Evolutionary conservation across 2,888 invertebrate species (phyloP).

Genomic region (Parnassius mnemosyne): DNA sequence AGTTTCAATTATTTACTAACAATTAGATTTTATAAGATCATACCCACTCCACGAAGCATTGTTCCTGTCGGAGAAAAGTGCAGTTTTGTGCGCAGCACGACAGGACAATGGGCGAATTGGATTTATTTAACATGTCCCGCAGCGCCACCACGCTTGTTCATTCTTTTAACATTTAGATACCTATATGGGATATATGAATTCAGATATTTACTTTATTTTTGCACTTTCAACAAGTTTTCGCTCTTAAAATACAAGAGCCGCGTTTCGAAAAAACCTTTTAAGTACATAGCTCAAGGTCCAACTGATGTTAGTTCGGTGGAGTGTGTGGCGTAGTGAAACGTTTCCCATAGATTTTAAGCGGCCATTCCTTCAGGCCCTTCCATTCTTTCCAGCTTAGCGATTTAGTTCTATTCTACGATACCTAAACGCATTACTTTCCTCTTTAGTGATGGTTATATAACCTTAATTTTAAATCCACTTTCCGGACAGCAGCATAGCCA

Average conservation of each 20-base stretch:
- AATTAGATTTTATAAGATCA: not conserved
- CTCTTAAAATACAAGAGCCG: constrained; percentile 5
- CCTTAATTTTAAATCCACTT: too few relatives aligned
- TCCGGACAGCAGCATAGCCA: not conserved
- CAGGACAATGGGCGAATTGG: constrained; percentile 30
- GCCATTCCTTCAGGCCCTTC: too few relatives aligned
- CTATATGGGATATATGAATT: not conserved
- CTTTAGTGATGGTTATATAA: too few relatives aligned
- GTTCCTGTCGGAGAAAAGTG: constrained; percentile 47
- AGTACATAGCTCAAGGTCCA: too few relatives aligned
- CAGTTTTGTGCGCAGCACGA: constrained; percentile 40
- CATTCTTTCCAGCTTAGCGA: too few relatives aligned
- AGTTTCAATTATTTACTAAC: too few relatives aligned
- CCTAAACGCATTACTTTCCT: too few relatives aligned
- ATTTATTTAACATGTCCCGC: constrained; percentile 42
- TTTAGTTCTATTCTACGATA: too few relatives aligned
- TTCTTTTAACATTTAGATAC: not conserved
- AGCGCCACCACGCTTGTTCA: constrained; percentile 47
- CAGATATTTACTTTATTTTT: constrained; percentile 5
- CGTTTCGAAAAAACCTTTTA: not conserved
- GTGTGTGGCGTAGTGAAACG: too few relatives aligned
- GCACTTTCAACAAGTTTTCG: constrained; percentile 6
- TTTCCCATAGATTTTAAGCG: too few relatives aligned
- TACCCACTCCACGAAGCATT: constrained; percentile 40
- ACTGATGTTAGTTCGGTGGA: too few relatives aligned